Evolutionary conservation across 2,113 vertebrate species (phyloP), one percentile per base, ranked within the genome.

Genomic region (Cyanoliseus patagonus): DNA sequence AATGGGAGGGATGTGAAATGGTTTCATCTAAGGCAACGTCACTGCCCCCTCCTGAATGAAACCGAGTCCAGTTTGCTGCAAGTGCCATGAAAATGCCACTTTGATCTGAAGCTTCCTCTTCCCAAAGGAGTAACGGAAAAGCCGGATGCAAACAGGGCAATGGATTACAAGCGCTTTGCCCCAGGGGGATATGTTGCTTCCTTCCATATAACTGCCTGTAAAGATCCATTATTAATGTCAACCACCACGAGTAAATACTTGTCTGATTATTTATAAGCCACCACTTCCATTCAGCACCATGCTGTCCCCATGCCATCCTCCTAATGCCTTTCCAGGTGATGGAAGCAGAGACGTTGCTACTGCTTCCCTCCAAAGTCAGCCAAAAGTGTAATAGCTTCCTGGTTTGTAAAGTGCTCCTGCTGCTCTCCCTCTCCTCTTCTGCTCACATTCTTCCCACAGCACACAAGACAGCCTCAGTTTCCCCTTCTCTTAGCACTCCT

Each of bases 21-120:
- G 1, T 90, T 83, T 96, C 87, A 87, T 79, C 86, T 96, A 96
- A 97, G 97, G 95, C 94, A 94, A 85, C 61, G 70, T 78, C 88
- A 35, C 64, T 81, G 87, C 90, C 89, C 92, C 69, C 90, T 93
- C 94, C 95, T 75, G 68, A 81, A 78, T 70, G 55, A 72, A 57
- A 41, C 62, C 4, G 3, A 81, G 95, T 76, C 86, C 74, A 10
- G 93, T 52, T 76, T 66, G 94, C 88, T 83, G 83, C 49, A 13
- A 66, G 79, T 13, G 73, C 2, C 10, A 76, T 51, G 79, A 63
- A 93, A 95, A 92, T 28, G 61, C 63, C 57, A 11, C 20, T 70
- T 63, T 24, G 83, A 92, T 88, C 77, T 72, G 68, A 76, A 57
- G 87, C 49, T 49, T 62, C 74, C 37, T 67, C 59, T 41, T 62